phyloP scores from a whole-genome alignment of 2,113 vertebrate species.

The Bubalus kerabau region DNA sequence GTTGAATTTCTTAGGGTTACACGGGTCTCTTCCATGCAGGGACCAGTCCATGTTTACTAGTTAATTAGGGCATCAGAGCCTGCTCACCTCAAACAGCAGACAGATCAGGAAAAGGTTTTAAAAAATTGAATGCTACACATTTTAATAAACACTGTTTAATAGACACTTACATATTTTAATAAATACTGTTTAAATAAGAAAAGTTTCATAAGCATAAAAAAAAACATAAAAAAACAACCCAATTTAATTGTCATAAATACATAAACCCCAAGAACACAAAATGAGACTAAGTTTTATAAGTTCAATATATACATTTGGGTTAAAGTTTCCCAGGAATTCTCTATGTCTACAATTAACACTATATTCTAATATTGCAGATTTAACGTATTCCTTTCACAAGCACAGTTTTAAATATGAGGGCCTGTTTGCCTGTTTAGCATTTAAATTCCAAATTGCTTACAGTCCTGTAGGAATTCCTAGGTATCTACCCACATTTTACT shows the following conservation, averaged over 20 bases:
- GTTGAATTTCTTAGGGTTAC: neutral
- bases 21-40: neutral
- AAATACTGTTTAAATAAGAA: neutral
- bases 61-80: neutral
- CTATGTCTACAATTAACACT: neutral
- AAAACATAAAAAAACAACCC: neutral
- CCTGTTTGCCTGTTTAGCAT: neutral
- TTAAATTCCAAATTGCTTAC: neutral
- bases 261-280: neutral
- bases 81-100: neutral
- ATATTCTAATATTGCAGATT: neutral
- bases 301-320: neutral
- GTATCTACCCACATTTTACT: constrained; percentile 7
- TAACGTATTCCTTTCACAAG: neutral
- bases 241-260: neutral
- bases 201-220: neutral
- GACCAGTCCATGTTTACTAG: neutral
- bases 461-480: neutral
- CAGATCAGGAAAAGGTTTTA: neutral
- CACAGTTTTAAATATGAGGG: neutral
- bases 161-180: neutral
- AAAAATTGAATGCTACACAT: neutral
- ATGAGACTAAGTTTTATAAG: neutral
- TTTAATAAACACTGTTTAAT: neutral
- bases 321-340: neutral